Percentiles rank a stretch among this genome's conserved stretches.
Conservation (phyloP, 2,888 invertebrate genomes). For the Caenorhabditis macrosperma region DNA sequence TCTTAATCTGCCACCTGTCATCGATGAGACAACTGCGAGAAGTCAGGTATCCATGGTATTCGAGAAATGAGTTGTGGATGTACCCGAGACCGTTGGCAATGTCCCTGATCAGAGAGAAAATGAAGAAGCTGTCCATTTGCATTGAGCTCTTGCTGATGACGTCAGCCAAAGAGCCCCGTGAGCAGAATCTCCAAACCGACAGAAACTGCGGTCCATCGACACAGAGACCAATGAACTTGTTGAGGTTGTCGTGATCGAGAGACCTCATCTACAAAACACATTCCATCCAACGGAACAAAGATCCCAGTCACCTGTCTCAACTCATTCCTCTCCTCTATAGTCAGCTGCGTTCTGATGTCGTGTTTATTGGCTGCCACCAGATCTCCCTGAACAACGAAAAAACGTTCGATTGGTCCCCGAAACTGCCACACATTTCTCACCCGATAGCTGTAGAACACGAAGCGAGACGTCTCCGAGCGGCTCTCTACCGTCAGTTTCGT, state of each 20-base stretch:
- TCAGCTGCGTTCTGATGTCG: slow-evolving; percentile 26
- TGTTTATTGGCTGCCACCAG: slow-evolving; percentile 62
- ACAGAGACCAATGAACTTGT: slow-evolving; percentile 76
- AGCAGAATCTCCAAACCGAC: slow-evolving; percentile 76
- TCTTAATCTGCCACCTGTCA: slow-evolving; percentile 71
- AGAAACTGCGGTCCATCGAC: slow-evolving; percentile 70
- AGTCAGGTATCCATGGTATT: slow-evolving; percentile 51
- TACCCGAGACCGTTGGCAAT: slow-evolving; percentile 64
- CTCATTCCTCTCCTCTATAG: slow-evolving; percentile 25
- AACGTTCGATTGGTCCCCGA: too few relatives aligned
- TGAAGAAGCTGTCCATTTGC: slow-evolving; percentile 76
- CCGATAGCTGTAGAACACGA: slow-evolving; percentile 47
- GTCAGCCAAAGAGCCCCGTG: slow-evolving; percentile 61
- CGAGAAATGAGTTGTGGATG: slow-evolving; percentile 44
- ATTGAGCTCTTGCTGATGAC: slow-evolving; percentile 59
- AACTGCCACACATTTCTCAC: slow-evolving; percentile 30
- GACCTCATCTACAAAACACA: slow-evolving; percentile 67
- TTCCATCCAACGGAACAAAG: neutral
- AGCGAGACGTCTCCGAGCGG: slow-evolving; percentile 42
- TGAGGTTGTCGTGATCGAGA: slow-evolving; percentile 77
- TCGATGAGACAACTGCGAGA: slow-evolving; percentile 66
- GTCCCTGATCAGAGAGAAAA: slow-evolving; percentile 74
- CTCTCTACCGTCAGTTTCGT: slow-evolving; percentile 64
- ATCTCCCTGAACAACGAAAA: slow-evolving; percentile 37
- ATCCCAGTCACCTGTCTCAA: slow-evolving; percentile 50